A percentile compares a stretch with the other conserved stretches of the same genome.
Conservation (phyloP, 2,797 vertebrate genomes). For the Sebastes minor region DNA sequence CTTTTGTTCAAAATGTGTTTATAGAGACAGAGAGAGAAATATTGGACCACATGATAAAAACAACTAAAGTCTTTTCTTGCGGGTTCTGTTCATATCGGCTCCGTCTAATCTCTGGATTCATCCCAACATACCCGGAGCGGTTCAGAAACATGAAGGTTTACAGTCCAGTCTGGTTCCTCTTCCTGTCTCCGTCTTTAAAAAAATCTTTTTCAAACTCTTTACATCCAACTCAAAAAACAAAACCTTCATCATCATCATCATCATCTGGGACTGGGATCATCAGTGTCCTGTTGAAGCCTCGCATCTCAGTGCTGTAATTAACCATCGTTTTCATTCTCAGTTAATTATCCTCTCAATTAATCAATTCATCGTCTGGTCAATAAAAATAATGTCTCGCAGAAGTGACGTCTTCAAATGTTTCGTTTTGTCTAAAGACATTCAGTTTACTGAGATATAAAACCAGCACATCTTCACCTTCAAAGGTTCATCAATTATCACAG, state of each 20-base stretch:
- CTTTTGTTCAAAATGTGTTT: conserved; percentile 62
- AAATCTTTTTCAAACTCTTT: not conserved
- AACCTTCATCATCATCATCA: not conserved
- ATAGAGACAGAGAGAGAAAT: conserved; percentile 47
- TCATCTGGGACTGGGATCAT: not conserved
- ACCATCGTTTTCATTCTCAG: not conserved
- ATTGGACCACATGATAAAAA: conserved; percentile 29
- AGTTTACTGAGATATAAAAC: not conserved
- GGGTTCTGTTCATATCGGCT: conserved; percentile 9
- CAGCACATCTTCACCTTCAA: not conserved
- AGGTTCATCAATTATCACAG: too few species aligned
- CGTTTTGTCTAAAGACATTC: too few species aligned
- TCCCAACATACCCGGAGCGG: not conserved
- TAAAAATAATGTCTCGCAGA: not conserved
- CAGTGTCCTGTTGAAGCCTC: conserved; percentile 1
- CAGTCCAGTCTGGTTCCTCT: not conserved
- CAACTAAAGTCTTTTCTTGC: conserved; percentile 7
- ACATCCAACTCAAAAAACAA: not conserved
- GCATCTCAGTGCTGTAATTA: not conserved
- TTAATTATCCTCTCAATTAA: not conserved
- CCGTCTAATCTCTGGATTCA: conserved; percentile 35
- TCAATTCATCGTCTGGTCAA: not conserved
- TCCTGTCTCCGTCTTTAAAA: not conserved
- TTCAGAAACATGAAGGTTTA: not conserved
- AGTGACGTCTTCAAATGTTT: not conserved